Conservation (phyloP, 2,113 vertebrate species). For the Pipa parva region DNA sequence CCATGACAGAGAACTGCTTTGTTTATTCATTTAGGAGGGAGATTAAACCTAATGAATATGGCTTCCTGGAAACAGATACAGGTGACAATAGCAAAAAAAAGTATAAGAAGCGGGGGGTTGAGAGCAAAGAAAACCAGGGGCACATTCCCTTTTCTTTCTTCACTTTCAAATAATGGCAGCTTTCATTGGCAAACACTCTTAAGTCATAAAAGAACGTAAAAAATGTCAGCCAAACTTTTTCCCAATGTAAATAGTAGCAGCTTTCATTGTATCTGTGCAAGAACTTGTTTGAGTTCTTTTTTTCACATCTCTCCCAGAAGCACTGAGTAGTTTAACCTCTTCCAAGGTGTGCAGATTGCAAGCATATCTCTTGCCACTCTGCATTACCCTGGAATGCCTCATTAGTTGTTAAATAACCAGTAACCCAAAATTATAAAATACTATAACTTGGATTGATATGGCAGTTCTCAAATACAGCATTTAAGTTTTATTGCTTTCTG, state of each 20-base stretch:
- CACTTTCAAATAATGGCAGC: constrained; percentile 90
- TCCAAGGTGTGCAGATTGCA: constrained; percentile 5
- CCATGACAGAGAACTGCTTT: constrained; percentile 89
- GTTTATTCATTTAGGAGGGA: constrained; percentile 91
- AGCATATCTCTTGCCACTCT: too few relatives aligned
- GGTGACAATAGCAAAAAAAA: constrained; percentile 67
- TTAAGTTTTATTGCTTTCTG: too few relatives aligned
- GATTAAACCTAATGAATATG: constrained; percentile 82
- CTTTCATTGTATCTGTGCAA: constrained; percentile 38
- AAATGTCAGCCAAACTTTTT: constrained; percentile 76
- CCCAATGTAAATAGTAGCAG: constrained; percentile 52
- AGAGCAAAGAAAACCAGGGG: constrained; percentile 51
- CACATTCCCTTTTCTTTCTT: constrained; percentile 87
- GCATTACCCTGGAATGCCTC: too few relatives aligned
- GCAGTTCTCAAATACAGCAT: too few relatives aligned
- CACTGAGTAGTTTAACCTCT: background rate
- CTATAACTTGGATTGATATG: too few relatives aligned
- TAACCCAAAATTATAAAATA: too few relatives aligned
- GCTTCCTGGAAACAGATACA: constrained; percentile 84
- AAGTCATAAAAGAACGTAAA: constrained; percentile 80
- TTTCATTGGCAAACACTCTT: constrained; percentile 76
- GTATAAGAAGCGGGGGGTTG: constrained; percentile 38
- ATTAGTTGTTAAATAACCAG: too few relatives aligned
- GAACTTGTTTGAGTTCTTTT: background rate
- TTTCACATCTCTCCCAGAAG: background rate